Percentiles rank a stretch among this genome's conserved stretches.
Evolutionary conservation across 2,888 invertebrate genomes (phyloP).

Genomic region (Pollenia angustigena): DNA sequence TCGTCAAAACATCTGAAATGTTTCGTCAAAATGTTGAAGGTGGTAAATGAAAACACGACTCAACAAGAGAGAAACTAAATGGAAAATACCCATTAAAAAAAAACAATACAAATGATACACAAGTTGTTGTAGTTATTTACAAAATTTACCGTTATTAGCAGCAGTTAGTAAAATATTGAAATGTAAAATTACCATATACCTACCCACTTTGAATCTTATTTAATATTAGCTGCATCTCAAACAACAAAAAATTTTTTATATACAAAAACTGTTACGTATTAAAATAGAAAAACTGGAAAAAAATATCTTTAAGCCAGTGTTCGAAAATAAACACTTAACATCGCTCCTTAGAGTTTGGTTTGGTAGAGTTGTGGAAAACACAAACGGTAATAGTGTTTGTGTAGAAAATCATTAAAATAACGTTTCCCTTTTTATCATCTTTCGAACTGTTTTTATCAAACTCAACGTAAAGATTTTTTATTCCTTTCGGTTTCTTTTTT

Average conservation of each 20-base stretch:
- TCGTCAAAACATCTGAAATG: conserved; percentile 17
- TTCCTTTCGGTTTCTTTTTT: too few relatives aligned
- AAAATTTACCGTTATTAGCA: conserved; percentile 15
- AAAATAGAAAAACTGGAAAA: background rate
- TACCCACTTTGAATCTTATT: background rate
- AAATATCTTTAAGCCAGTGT: too few relatives aligned
- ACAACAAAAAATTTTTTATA: background rate
- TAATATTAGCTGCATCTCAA: conserved; percentile 10
- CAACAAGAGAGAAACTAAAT: conserved; percentile 5
- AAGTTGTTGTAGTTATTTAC: background rate
- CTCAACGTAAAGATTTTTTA: too few relatives aligned
- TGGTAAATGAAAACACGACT: conserved; percentile 24
- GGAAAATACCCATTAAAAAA: background rate
- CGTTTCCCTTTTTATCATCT: too few relatives aligned
- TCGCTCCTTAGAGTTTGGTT: too few relatives aligned
- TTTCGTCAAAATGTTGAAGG: conserved; percentile 35
- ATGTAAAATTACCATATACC: background rate
- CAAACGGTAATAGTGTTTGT: too few relatives aligned
- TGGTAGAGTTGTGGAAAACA: too few relatives aligned
- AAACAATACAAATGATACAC: background rate
- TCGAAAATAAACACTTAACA: too few relatives aligned
- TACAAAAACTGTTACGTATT: background rate
- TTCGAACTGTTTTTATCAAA: too few relatives aligned
- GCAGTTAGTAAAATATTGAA: background rate
- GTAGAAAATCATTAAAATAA: too few relatives aligned